Conservation (phyloP, 2,888 invertebrate species). For the Sycophila texana region DNA sequence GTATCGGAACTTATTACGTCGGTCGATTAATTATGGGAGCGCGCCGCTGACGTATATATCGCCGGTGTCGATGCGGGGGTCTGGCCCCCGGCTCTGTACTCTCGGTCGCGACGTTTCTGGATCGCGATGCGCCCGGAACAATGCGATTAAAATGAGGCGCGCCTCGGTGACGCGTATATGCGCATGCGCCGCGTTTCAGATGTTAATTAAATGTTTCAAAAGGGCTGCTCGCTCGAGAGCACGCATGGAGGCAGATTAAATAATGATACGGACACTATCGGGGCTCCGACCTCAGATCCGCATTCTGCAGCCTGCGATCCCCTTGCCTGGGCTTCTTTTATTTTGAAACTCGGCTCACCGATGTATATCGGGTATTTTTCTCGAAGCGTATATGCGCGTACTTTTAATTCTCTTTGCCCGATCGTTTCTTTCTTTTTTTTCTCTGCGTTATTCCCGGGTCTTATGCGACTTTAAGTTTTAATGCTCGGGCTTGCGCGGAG, state of each 20-base stretch:
- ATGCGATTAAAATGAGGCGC: too few relatives aligned
- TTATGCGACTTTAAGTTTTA: slow-evolving; percentile 25
- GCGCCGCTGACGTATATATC: slow-evolving; percentile 37
- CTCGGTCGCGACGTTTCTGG: too few relatives aligned
- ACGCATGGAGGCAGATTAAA: slow-evolving; percentile 16
- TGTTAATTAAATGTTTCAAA: slow-evolving; percentile 27
- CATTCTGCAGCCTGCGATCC: slow-evolving; percentile 34
- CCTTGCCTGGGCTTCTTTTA: neutral
- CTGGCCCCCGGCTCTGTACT: neutral
- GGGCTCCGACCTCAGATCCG: slow-evolving; percentile 21
- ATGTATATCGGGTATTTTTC: slow-evolving; percentile 26
- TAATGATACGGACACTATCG: slow-evolving; percentile 20
- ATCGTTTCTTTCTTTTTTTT: too few relatives aligned
- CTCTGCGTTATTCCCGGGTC: neutral
- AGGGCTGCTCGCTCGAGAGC: slow-evolving; percentile 13
- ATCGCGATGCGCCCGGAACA: too few relatives aligned
- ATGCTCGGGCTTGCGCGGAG: slow-evolving; percentile 11
- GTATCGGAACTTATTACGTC: slow-evolving; percentile 58
- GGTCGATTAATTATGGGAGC: slow-evolving; percentile 58
- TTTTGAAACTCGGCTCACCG: neutral
- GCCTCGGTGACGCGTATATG: too few relatives aligned
- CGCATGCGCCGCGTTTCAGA: slow-evolving; percentile 8
- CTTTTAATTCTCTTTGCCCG: slow-evolving; percentile 11
- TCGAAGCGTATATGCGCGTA: neutral
- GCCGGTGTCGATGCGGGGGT: neutral